Evolutionary conservation across 2,113 vertebrate genomes (phyloP).

Genomic region (Tupaia chinensis): DNA sequence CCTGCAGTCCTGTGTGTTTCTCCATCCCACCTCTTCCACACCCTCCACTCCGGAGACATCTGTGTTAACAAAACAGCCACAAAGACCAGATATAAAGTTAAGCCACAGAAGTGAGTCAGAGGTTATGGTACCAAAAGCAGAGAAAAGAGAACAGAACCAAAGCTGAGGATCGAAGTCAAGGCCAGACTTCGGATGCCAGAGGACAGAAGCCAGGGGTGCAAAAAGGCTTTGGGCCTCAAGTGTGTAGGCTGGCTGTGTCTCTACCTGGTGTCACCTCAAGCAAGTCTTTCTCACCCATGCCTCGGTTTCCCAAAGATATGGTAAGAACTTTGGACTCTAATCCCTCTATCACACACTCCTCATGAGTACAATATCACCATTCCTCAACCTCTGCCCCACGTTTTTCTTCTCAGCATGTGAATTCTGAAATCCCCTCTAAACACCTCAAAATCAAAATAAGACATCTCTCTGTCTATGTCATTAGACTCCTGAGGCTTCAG

Average conservation of each 20-base stretch:
- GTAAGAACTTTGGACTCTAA: background rate
- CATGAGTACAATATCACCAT: rapidly evolving
- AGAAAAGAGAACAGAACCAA: background rate
- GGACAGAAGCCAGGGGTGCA: background rate
- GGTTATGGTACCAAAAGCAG: background rate
- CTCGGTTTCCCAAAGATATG: background rate
- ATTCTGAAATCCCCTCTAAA: background rate
- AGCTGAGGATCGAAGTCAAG: background rate
- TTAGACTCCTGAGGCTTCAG: background rate
- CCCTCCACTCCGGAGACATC: rapidly evolving
- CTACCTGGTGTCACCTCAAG: background rate
- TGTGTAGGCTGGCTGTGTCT: background rate
- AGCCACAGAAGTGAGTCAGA: background rate
- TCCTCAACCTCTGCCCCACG: background rate
- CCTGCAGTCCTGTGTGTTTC: rapidly evolving
- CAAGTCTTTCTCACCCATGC: rapidly evolving
- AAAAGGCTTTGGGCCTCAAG: background rate
- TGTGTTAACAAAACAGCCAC: background rate
- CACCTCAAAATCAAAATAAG: background rate
- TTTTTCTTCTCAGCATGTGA: background rate
- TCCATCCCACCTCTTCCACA: background rate
- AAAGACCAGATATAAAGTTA: background rate
- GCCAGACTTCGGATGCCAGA: background rate
- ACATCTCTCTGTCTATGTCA: background rate
- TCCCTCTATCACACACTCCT: background rate